Evolutionary conservation across 2,888 invertebrate species (phyloP).

Genomic region (Hesperia comma): DNA sequence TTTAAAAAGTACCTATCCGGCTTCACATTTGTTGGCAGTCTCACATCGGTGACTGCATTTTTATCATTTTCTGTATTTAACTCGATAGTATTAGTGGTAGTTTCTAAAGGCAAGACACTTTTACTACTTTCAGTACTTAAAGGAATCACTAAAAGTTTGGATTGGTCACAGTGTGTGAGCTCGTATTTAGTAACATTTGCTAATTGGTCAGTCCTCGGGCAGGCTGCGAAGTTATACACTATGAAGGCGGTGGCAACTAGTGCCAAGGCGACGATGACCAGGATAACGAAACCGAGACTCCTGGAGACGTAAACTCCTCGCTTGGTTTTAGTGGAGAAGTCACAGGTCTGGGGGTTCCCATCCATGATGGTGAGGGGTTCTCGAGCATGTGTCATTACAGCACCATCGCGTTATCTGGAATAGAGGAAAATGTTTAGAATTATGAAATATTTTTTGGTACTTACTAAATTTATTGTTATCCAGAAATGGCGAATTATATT

Average conservation of each 20-base stretch:
- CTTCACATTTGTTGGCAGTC: constrained; percentile 87
- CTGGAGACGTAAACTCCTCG: constrained; percentile 86
- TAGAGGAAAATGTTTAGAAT: constrained; percentile 38
- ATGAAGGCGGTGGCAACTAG: constrained; percentile 88
- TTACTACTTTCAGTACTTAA: constrained; percentile 69
- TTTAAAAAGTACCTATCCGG: constrained; percentile 89
- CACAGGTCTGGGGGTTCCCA: constrained; percentile 79
- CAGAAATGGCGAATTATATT: no score
- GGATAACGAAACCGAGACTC: constrained; percentile 85
- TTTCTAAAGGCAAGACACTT: constrained; percentile 65
- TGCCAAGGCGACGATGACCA: constrained; percentile 85
- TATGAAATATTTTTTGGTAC: no score
- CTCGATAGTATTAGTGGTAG: constrained; percentile 53
- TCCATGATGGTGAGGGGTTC: constrained; percentile 85
- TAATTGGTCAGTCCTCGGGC: constrained; percentile 79
- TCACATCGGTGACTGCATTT: constrained; percentile 78
- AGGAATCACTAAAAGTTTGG: constrained; percentile 72
- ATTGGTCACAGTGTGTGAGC: constrained; percentile 71
- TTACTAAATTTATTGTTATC: no score
- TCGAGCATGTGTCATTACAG: constrained; percentile 78
- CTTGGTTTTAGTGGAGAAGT: constrained; percentile 85
- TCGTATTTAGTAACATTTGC: constrained; percentile 77
- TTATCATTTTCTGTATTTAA: constrained; percentile 49
- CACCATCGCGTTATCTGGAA: constrained; percentile 75
- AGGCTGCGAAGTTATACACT: constrained; percentile 90